Evolutionary conservation across 35 echinoderm and acorn worm species (phyloP), one percentile per base, ranked within the genome.

Genomic region (Eucidaris tribuloides): DNA sequence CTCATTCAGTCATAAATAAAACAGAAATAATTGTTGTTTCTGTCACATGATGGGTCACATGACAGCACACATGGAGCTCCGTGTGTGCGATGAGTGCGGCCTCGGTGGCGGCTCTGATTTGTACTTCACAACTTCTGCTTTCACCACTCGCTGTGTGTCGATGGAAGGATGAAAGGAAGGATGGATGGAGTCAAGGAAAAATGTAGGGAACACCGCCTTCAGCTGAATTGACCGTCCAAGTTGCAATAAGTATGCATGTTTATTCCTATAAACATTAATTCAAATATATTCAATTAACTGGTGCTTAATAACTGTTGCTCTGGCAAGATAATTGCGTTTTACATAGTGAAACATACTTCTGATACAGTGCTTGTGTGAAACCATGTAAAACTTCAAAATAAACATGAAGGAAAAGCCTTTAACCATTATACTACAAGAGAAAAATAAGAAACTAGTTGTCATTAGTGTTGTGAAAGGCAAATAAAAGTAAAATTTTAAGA

Each of bases 61-160:
- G 62, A 88, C 78, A 46, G 65, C 42, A 79, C 94, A 97, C 81
- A 97, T 87, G 28, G 94, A 92, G 64, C 94, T 97, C 80, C 90
- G 74, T 49, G 94, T 81, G 45, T 92, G 89, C 5, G 85, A 62
- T 79, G 89, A 80, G 28, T 76, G 44, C 22, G 89, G 89, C 79
- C 94, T 83, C 2, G 74, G 84, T 30, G 77, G 45, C 20, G 83
- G 78, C 9, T 92, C 91, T 13, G 59, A 80, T 38, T 81, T 89
- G 65, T 90, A 85, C 43, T 97, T 88, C 4, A 91, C 88, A 22
- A 97, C 90, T 64, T 97, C 94, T 42, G 94, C 94, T 58, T 97
- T 97, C 5, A 97, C 94, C 3, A 97, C 94, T 42, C 85, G 31
- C 94, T 97, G 89, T 38, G 3, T 44, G 40, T 1, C 7, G 29